A percentile compares a stretch with the other conserved stretches of the same genome.
Conservation (phyloP, 2,797 vertebrate species). For the Sus cebifrons region DNA sequence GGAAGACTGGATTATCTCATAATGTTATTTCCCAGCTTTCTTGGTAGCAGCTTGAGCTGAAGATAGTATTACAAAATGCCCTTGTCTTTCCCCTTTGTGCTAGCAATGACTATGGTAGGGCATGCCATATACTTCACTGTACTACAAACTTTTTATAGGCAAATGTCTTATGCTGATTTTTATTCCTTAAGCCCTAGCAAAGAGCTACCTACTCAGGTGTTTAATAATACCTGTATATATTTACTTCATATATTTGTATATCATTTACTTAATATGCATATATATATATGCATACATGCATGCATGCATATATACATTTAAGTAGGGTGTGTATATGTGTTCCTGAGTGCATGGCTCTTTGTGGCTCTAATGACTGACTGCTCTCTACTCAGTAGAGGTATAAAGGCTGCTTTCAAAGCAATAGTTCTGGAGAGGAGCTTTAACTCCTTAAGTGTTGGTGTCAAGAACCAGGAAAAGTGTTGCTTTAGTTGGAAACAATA, state of each 20-base stretch:
- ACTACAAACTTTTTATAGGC: background rate
- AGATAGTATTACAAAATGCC: background rate
- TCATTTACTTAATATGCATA: background rate
- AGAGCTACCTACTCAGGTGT: background rate
- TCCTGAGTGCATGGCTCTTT: background rate
- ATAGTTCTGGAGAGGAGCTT: background rate
- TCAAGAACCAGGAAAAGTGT: background rate
- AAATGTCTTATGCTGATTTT: constrained; percentile 23
- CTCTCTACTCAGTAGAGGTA: background rate
- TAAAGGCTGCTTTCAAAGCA: constrained; percentile 11
- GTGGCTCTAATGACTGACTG: background rate
- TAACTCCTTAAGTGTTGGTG: background rate
- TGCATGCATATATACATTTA: background rate
- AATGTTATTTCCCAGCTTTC: constrained; percentile 19
- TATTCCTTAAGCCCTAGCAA: constrained; percentile 32
- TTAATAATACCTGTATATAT: background rate
- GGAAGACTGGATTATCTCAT: background rate
- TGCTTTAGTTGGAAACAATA: background rate
- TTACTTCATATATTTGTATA: background rate
- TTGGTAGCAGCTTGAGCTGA: background rate
- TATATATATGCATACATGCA: background rate
- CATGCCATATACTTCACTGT: background rate
- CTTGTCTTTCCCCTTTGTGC: background rate
- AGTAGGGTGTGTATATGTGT: background rate
- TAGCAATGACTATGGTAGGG: background rate